Evolutionary conservation across 2,113 vertebrate genomes (phyloP).

Genomic region (Phylloscopus trochiloides): DNA sequence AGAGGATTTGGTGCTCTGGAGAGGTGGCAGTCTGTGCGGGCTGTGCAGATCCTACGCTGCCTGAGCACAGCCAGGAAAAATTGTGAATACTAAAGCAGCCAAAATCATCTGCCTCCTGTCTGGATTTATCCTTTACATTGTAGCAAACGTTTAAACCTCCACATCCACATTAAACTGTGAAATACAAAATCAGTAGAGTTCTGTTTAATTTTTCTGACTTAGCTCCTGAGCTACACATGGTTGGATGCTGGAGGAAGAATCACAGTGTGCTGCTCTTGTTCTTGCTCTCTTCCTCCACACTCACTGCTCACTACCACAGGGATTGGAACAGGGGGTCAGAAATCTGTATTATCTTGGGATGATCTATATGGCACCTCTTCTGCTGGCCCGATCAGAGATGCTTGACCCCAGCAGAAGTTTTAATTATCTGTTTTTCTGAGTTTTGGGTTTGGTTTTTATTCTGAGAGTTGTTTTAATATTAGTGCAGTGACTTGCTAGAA

Average conservation of each 20-base stretch:
- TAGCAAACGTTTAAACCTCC: background rate
- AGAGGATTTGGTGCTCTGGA: background rate
- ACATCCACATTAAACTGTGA: background rate
- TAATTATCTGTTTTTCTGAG: background rate
- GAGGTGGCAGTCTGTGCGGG: background rate
- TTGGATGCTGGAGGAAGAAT: background rate
- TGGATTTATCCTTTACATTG: background rate
- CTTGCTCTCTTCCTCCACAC: background rate
- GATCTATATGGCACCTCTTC: background rate
- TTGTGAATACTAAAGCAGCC: background rate
- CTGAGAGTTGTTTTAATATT: background rate
- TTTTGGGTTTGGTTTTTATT: background rate
- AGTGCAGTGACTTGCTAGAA: background rate
- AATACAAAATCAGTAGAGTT: background rate
- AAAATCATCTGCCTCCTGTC: background rate
- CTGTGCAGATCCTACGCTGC: background rate
- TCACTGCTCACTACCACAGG: accelerated
- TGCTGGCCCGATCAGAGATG: background rate
- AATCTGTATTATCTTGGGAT: background rate
- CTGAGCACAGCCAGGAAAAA: background rate
- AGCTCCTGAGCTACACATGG: background rate
- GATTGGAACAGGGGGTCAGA: accelerated
- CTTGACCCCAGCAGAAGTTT: background rate
- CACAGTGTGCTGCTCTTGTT: accelerated
- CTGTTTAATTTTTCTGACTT: background rate